These are phyloP conservation scores for Rhyacophila evoluta DNA, from an alignment of 2,888 invertebrate genomes.

Conservation along the genomic window DNA sequence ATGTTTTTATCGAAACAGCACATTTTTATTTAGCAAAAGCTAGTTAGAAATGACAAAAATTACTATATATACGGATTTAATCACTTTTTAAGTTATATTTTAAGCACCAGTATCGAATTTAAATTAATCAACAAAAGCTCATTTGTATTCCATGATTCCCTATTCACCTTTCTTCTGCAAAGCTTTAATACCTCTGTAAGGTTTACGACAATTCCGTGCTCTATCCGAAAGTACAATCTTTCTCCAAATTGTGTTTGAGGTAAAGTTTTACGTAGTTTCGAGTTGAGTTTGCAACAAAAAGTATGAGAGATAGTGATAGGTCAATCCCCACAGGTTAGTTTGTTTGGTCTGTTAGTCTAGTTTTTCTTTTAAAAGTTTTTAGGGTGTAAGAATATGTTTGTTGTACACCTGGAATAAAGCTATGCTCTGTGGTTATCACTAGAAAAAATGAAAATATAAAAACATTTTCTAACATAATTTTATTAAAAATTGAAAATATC, in stretches of 20 bases:
- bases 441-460: no score
- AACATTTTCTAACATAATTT: no score
- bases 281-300: slow-evolving; percentile 51
- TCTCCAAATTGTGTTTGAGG: slow-evolving; percentile 48
- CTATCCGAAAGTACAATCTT: slow-evolving; percentile 41
- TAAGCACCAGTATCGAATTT: no score
- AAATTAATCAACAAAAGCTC: no score
- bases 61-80: no score
- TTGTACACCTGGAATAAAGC: background rate
- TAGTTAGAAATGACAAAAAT: no score
- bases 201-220: slow-evolving; percentile 1
- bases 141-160: no score
- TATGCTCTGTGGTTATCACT: background rate
- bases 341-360: slow-evolving; percentile 48
- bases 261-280: slow-evolving; percentile 46
- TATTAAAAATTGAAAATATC: no score
- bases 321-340: slow-evolving; percentile 53
- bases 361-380: slow-evolving; percentile 49
- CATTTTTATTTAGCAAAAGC: no score
- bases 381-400: slow-evolving; percentile 19
- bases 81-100: no score
- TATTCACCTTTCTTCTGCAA: background rate
- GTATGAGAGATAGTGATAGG: slow-evolving; percentile 46
- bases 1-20: no score
- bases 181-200: background rate